A percentile compares a stretch with the other conserved stretches of the same genome.
Evolutionary conservation across 2,888 invertebrate genomes (phyloP).

Genomic region (Andrena fulva): DNA sequence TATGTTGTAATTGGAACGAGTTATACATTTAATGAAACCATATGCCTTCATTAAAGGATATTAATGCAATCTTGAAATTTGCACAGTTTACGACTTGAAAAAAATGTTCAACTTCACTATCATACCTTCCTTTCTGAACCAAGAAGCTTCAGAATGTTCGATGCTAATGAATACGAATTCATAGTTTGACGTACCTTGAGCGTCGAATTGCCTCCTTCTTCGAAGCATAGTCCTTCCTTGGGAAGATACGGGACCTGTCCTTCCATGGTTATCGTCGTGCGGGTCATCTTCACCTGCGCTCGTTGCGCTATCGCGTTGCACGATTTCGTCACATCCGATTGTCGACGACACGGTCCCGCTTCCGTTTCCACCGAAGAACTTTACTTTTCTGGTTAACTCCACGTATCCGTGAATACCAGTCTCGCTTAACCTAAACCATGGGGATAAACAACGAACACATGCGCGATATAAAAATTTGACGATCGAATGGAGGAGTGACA

Average conservation of each 20-base stretch:
- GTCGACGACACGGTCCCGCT: constrained; percentile 74
- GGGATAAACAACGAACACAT: neutral
- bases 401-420: constrained; percentile 80
- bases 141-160: no score
- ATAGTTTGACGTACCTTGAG: constrained; percentile 77
- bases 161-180: neutral
- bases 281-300: constrained; percentile 83
- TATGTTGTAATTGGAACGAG: no score
- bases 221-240: constrained; percentile 81
- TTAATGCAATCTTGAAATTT: no score
- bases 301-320: constrained; percentile 83
- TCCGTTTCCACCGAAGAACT: constrained; percentile 78
- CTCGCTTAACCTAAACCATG: constrained; percentile 77
- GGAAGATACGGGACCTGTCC: constrained; percentile 75
- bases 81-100: no score
- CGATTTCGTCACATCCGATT: constrained; percentile 80
- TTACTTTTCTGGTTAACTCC: constrained; percentile 80
- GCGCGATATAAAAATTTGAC: constrained; percentile 1
- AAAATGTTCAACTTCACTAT: no score
- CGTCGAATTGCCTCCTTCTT: constrained; percentile 82
- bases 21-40: no score
- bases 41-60: no score
- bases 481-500: neutral
- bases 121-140: no score
- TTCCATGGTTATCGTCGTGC: constrained; percentile 76